phyloP scores from a whole-genome alignment of 2,888 invertebrate species.

The Glyphotaelius pellucidus region DNA sequence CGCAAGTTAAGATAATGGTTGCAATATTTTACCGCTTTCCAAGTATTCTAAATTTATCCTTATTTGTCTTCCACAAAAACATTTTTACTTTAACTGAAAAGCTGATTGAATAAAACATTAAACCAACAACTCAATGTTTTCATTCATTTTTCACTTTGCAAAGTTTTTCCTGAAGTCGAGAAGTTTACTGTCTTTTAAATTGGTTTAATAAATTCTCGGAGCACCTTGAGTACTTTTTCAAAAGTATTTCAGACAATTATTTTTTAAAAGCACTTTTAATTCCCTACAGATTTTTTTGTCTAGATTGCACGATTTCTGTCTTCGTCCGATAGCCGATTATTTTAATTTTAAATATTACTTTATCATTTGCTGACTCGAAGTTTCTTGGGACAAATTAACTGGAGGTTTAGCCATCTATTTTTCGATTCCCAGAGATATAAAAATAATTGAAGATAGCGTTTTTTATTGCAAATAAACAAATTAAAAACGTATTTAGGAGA shows the following conservation, averaged over 20 bases:
- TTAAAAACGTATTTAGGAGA: not conserved
- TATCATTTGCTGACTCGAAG: conserved; percentile 14
- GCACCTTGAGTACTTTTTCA: not conserved
- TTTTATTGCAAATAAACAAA: not conserved
- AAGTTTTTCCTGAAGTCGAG: not conserved
- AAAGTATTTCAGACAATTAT: conserved; percentile 3
- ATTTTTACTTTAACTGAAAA: not conserved
- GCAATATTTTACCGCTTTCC: not conserved
- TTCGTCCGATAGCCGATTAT: conserved; percentile 5
- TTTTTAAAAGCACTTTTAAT: conserved; percentile 22
- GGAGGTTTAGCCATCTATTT: not conserved
- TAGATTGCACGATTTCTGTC: conserved; percentile 24
- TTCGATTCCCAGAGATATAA: not conserved
- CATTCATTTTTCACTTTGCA: too few relatives aligned
- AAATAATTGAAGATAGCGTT: not conserved
- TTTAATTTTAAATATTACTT: conserved; percentile 17
- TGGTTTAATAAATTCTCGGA: conserved; percentile 13
- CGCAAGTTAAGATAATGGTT: not conserved
- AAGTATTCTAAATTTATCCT: not conserved
- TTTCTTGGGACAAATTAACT: not conserved
- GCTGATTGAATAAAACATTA: not conserved
- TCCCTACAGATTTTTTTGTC: conserved; percentile 24
- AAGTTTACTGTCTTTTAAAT: not conserved
- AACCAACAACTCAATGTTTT: too few relatives aligned
- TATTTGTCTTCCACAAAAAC: too few relatives aligned